These are phyloP conservation scores for Halichoeres trimaculatus DNA, from an alignment of 2,113 vertebrate species.

Conservation along the genomic window DNA sequence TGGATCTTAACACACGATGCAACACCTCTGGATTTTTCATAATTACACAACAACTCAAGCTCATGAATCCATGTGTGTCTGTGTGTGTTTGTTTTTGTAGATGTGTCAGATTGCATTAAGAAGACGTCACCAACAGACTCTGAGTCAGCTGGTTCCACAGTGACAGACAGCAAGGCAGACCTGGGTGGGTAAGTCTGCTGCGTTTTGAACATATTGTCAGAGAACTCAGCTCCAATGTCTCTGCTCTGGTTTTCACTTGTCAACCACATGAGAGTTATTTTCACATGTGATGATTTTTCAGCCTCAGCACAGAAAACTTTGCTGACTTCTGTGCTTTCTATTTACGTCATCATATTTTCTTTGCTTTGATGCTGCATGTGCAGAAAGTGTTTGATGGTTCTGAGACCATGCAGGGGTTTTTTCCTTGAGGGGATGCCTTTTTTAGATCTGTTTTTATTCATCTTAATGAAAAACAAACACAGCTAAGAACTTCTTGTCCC, in stretches of 20 bases:
- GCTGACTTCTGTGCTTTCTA: constrained; percentile 48
- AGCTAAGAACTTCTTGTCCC: neutral
- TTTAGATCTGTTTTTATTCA: neutral
- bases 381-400: constrained; percentile 30
- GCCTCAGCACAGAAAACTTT: constrained; percentile 4
- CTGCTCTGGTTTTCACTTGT: neutral
- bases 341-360: constrained; percentile 17
- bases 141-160: constrained; percentile 40
- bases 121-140: constrained; percentile 60
- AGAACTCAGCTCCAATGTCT: neutral
- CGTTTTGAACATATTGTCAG: neutral
- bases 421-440: neutral
- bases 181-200: constrained; percentile 76
- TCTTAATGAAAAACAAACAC: constrained; percentile 4
- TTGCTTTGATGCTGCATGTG: constrained; percentile 33
- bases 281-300: neutral
- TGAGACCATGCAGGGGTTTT: neutral
- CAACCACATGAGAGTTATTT: neutral
- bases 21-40: neutral
- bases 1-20: too few species aligned
- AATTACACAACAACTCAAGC: neutral
- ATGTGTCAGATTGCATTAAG: constrained; percentile 53
- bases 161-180: constrained; percentile 61
- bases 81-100: constrained; percentile 39
- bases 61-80: neutral